Evolutionary conservation across 2,797 vertebrate genomes (phyloP).

Genomic region (Poecilia velifera): DNA sequence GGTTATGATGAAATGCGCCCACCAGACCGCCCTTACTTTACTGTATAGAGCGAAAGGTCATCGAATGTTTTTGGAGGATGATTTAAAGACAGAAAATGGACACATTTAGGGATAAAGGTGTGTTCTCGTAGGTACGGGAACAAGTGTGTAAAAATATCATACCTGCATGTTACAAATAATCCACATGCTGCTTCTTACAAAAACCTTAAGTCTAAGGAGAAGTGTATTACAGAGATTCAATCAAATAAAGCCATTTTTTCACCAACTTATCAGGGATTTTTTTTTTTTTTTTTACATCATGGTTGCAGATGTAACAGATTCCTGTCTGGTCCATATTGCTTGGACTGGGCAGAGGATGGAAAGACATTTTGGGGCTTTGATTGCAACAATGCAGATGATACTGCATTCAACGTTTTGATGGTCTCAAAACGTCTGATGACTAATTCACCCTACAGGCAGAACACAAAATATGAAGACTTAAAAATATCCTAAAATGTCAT

Average conservation of each 20-base stretch:
- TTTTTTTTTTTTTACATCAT: neutral
- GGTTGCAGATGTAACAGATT: neutral
- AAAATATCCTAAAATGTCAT: neutral
- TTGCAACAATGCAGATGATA: neutral
- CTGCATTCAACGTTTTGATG: neutral
- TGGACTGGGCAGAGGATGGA: neutral
- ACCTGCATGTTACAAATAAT: neutral
- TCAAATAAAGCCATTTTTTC: neutral
- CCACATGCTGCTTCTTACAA: neutral
- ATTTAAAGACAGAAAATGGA: conserved; percentile 7
- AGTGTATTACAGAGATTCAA: neutral
- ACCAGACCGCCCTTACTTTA: conserved; percentile 39
- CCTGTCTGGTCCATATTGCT: neutral
- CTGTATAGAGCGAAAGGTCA: conserved; percentile 33
- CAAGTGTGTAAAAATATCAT: neutral
- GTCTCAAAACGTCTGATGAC: neutral
- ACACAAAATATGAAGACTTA: neutral
- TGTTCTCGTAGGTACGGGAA: neutral
- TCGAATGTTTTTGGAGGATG: conserved; percentile 24
- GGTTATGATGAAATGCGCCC: conserved; percentile 45
- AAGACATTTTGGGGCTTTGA: neutral
- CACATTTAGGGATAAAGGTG: neutral
- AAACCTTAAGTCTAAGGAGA: neutral
- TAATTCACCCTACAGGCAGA: neutral
- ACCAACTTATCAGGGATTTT: too few species aligned